Conservation (phyloP, 2,797 vertebrate genomes). For the Hemibagrus guttatus region DNA sequence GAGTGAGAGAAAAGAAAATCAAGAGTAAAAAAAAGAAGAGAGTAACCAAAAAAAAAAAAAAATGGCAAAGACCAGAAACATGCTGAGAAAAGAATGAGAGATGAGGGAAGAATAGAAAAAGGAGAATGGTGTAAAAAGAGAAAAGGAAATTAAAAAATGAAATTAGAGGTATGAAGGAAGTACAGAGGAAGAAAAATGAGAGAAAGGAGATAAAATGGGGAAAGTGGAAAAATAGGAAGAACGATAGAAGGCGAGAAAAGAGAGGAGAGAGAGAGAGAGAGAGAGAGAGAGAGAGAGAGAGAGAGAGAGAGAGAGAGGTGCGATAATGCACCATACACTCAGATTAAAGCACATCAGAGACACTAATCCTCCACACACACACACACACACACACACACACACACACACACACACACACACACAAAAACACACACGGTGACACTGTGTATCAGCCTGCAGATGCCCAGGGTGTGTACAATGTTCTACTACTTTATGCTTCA, state of each 20-base stretch:
- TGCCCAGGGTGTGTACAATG: background rate
- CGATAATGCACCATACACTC: background rate
- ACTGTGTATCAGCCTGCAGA: background rate
- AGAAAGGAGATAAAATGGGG: background rate
- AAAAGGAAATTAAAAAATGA: background rate
- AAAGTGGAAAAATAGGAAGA: background rate
- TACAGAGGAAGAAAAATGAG: background rate
- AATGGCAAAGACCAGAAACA: background rate
- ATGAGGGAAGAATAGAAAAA: background rate
- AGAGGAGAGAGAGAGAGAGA: background rate
- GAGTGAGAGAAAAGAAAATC: background rate
- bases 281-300: background rate
- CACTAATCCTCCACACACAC: background rate
- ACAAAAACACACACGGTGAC: background rate
- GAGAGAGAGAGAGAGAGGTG: background rate
- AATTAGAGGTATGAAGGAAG: background rate
- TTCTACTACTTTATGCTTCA: background rate
- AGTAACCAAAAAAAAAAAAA: background rate
- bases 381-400: background rate
- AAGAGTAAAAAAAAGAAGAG: background rate
- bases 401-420: background rate
- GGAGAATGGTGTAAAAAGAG: background rate
- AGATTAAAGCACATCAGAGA: constrained; percentile 16
- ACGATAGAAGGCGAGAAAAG: background rate
- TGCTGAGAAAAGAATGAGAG: background rate